These are phyloP conservation scores for Ibycter americanus DNA, from an alignment of 2,797 vertebrate genomes.

Conservation along the genomic window DNA sequence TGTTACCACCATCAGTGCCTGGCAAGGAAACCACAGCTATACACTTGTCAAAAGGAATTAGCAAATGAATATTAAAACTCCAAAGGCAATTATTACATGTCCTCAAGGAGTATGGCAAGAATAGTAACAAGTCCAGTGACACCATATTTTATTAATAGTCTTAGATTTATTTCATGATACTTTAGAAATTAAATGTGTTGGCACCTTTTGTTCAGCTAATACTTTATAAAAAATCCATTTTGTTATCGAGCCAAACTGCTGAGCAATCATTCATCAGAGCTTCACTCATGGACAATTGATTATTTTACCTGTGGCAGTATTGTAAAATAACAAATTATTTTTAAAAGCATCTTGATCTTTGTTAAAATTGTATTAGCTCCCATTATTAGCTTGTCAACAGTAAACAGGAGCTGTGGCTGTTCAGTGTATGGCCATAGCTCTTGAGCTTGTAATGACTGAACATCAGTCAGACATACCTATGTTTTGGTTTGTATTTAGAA, in stretches of 20 bases:
- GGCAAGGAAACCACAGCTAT: neutral
- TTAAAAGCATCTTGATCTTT: neutral
- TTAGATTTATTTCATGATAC: neutral
- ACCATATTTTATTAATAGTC: neutral
- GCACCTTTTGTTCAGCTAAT: neutral
- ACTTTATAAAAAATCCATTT: neutral
- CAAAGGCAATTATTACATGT: slow-evolving; percentile 2
- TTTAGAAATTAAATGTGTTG: neutral
- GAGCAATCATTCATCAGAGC: neutral
- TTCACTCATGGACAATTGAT: neutral
- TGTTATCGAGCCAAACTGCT: neutral
- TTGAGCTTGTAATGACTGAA: neutral
- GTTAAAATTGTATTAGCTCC: neutral
- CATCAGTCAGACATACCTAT: neutral
- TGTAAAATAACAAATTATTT: slow-evolving; percentile 5
- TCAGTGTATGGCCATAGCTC: neutral
- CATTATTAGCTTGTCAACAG: neutral
- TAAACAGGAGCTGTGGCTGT: neutral
- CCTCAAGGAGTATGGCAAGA: neutral
- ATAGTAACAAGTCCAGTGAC: neutral
- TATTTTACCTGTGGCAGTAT: neutral
- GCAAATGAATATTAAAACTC: neutral
- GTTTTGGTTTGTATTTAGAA: neutral
- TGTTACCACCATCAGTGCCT: neutral
- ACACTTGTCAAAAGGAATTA: neutral